Conservation (phyloP, 2,888 invertebrate species). For the Serripes groenlandicus region DNA sequence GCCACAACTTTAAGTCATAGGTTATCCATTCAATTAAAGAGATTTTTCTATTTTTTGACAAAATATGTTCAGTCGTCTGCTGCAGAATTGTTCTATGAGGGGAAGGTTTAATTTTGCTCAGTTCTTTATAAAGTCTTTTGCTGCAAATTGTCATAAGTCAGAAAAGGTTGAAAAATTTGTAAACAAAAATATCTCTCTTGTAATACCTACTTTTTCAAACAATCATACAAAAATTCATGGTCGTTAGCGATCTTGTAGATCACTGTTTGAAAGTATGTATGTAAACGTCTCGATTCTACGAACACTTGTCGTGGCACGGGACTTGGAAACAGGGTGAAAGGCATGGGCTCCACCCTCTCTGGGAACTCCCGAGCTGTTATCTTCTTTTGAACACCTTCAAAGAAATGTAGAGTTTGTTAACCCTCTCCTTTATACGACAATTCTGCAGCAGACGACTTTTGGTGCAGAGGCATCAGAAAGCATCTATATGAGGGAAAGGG, state of each 20-base stretch:
- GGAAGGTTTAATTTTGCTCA: no score
- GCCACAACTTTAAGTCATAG: no score
- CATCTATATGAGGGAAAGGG: no score
- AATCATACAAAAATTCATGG: constrained; percentile 91
- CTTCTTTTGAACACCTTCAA: constrained; percentile 66
- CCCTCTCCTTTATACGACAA: background rate
- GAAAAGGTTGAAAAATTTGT: no score
- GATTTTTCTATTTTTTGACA: no score
- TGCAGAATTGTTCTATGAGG: no score
- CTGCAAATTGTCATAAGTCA: no score
- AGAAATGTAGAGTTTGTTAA: background rate
- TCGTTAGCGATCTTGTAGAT: constrained; percentile 95
- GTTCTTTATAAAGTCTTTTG: no score
- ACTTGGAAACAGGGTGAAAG: constrained; percentile 87
- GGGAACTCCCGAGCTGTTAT: constrained; percentile 55
- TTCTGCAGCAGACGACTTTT: background rate
- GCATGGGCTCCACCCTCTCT: constrained; percentile 67
- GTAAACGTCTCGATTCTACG: constrained; percentile 91
- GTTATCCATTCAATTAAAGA: no score
- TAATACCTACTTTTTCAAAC: constrained; percentile 89
- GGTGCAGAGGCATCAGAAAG: background rate
- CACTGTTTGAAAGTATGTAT: constrained; percentile 92
- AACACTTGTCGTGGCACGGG: constrained; percentile 93
- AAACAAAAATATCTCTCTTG: no score
- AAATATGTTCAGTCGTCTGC: no score